Percentiles rank a stretch among this genome's conserved stretches.
These are phyloP conservation scores for Aldrovandia affinis DNA, from an alignment of 2,797 vertebrate genomes.

Conservation along the genomic window DNA sequence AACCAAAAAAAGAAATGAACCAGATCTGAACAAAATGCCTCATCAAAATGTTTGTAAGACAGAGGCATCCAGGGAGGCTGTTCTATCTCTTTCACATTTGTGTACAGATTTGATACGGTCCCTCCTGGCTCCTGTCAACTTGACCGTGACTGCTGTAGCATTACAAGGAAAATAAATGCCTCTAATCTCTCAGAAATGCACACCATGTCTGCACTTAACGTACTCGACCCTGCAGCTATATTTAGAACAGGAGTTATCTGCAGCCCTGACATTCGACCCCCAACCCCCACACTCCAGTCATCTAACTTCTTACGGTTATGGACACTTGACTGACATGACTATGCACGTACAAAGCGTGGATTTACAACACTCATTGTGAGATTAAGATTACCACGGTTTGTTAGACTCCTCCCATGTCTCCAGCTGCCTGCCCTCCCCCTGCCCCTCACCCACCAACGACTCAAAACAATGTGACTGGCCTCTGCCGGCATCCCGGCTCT, in stretches of 20 bases:
- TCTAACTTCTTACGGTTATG: neutral
- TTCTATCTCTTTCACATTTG: neutral
- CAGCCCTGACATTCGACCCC: neutral
- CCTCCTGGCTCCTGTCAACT: neutral
- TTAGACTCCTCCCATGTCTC: neutral
- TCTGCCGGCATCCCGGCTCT: neutral
- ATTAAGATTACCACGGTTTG: neutral
- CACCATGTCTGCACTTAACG: neutral
- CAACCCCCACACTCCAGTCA: neutral
- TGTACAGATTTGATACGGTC: neutral
- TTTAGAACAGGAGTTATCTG: neutral
- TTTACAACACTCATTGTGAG: neutral
- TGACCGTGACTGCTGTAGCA: neutral
- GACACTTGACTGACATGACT: neutral
- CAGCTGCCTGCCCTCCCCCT: neutral
- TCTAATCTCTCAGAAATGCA: constrained; percentile 10
- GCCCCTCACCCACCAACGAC: neutral
- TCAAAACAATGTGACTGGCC: neutral
- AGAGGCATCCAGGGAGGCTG: neutral
- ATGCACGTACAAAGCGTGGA: neutral
- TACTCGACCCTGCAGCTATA: neutral
- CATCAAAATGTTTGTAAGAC: neutral
- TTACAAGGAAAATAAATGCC: neutral
- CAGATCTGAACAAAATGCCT: neutral
- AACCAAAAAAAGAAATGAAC: neutral